phyloP scores from a whole-genome alignment of 2,113 vertebrate species.

The Pogonocichla stellata region DNA sequence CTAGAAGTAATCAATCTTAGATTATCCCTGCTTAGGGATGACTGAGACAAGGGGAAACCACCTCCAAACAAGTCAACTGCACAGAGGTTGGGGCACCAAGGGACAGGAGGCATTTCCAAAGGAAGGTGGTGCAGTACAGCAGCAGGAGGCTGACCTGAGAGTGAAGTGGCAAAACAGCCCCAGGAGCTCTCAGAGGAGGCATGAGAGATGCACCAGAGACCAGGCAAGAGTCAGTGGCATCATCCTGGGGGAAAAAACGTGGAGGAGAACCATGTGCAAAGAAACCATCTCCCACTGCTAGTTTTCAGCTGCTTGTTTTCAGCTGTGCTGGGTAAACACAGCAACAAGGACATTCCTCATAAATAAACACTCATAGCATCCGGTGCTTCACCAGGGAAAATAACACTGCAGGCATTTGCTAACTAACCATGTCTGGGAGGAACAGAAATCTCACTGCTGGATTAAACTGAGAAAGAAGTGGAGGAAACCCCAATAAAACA shows the following conservation, averaged over 20 bases:
- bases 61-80: not conserved
- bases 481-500: not conserved
- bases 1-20: not conserved
- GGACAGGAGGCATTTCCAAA: not conserved
- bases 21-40: not conserved
- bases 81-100: not conserved
- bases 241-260: not conserved
- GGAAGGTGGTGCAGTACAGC: not conserved
- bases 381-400: not conserved
- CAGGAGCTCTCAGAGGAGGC: not conserved
- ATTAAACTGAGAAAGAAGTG: not conserved
- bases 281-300: not conserved
- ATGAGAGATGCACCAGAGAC: not conserved
- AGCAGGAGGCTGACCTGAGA: not conserved
- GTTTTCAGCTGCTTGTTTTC: slow-evolving; percentile 24
- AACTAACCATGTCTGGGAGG: not conserved
- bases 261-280: not conserved
- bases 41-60: not conserved
- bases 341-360: not conserved
- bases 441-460: not conserved
- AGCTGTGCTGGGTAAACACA: not conserved
- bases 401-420: not conserved
- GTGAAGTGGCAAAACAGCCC: not conserved
- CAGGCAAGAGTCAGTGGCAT: not conserved
- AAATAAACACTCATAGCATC: not conserved